phyloP scores from a whole-genome alignment of 1,140 invertebrate genomes.

The Drosophila repletoides region DNA sequence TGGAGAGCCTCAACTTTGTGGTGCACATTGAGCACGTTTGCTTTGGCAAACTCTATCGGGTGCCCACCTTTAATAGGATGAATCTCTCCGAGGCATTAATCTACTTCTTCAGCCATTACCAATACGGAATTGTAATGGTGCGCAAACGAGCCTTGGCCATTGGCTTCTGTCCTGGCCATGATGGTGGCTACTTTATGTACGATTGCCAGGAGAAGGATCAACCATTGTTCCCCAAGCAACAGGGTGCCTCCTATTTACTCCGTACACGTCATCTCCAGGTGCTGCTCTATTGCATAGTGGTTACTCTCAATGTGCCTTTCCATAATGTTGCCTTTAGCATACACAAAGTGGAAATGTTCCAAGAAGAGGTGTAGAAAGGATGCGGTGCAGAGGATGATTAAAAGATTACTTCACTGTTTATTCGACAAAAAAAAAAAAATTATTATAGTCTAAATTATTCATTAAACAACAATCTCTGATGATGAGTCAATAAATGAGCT shows the following conservation, averaged over 20 bases:
- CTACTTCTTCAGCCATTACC: conserved; percentile 84
- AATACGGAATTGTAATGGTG: conserved; percentile 83
- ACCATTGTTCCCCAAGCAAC: conserved; percentile 84
- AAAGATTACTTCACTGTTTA: no score
- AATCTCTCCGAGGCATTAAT: conserved; percentile 85
- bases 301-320: conserved; percentile 83
- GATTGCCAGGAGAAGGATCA: conserved; percentile 84
- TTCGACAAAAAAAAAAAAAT: neutral
- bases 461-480: conserved; percentile 59
- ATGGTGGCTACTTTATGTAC: conserved; percentile 85
- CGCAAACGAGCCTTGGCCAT: conserved; percentile 84
- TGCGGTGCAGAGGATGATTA: neutral
- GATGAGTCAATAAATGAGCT: conserved; percentile 7
- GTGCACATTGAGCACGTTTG: conserved; percentile 84
- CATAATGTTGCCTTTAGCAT: conserved; percentile 65
- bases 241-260: conserved; percentile 84
- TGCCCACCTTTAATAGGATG: conserved; percentile 83
- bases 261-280: conserved; percentile 84
- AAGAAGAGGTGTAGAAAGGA: conserved; percentile 20
- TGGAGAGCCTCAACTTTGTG: conserved; percentile 84
- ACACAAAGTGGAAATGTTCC: conserved; percentile 63
- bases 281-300: conserved; percentile 84
- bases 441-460: conserved; percentile 45
- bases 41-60: conserved; percentile 84
- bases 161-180: conserved; percentile 81